phyloP scores from a whole-genome alignment of 2,113 vertebrate genomes.

The Gadus macrocephalus region DNA sequence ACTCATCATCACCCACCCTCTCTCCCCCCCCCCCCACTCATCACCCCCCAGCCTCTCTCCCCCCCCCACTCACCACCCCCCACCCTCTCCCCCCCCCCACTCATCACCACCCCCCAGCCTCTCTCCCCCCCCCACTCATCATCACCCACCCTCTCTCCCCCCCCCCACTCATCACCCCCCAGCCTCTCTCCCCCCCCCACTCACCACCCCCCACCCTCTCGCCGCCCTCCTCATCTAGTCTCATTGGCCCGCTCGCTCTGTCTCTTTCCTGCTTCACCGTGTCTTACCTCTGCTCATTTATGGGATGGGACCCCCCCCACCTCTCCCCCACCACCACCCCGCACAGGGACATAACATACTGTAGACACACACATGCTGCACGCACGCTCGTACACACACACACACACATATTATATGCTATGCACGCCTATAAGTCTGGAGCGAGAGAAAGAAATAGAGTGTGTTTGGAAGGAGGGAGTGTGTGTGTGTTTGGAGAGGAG shows the following conservation, averaged over 20 bases:
- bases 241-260: constrained; percentile 2
- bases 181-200: neutral
- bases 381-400: neutral
- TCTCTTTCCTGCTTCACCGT: constrained; percentile 10
- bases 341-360: neutral
- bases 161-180: neutral
- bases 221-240: neutral
- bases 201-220: neutral
- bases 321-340: constrained; percentile 35
- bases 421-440: neutral
- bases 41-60: too few species aligned
- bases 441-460: too few species aligned
- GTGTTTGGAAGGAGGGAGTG: too few species aligned
- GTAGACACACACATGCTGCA: neutral
- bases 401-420: neutral
- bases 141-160: neutral
- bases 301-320: constrained; percentile 15
- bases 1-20: too few species aligned
- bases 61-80: neutral
- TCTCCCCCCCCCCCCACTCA: too few species aligned
- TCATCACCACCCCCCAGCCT: neutral
- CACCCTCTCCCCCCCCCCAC: too few species aligned
- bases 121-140: neutral
- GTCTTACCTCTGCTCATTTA: constrained; percentile 6
- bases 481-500: too few species aligned